Evolutionary conservation across 2,113 vertebrate species (phyloP), one percentile per base, ranked within the genome.

Genomic region (cat (Felis catus)): DNA sequence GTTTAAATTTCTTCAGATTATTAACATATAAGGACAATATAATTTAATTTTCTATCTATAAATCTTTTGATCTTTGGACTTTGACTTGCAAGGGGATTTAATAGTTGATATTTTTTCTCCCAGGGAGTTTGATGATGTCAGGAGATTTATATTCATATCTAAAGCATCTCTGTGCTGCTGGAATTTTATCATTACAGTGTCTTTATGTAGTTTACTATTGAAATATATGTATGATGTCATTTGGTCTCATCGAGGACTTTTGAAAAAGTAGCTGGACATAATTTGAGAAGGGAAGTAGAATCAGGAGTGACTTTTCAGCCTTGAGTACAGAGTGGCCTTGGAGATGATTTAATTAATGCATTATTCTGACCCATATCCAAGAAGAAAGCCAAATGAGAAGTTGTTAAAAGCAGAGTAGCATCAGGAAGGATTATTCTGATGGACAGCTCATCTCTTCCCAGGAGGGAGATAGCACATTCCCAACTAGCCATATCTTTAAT

Each of bases 301-400:
- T 95, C 55, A 94, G 27, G 33, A 92, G 70, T 96, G 51, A 53
- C 45, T 96, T 97, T 94, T 91, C 70, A 96, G 90, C 33, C 51
- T 81, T 96, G 74, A 95, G 84, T 94, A 97, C 88, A 93, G 58
- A 76, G 51, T 94, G 93, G 70, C 66, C 91, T 96, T 92, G 66
- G 76, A 83, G 58, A 89, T 92, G 41, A 96, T 92, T 93, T 93
- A 92, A 71, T 97, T 90, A 81, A 85, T 91, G 51, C 8, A 93
- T 71, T 89, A 19, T 93, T 95, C 84, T 58, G 80, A 81, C 19
- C 36, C 71, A 63, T 71, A 61, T 79, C 51, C 81, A 88, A 93
- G 61, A 90, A 31, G 36, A 89, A 91, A 86, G 45, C 33, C 82
- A 89, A 76, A 74, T 4, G n/a, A 85, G 4, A 16, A 85, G n/a